Conservation (phyloP, 2,113 vertebrate genomes). For the Phaethon lepturus region DNA sequence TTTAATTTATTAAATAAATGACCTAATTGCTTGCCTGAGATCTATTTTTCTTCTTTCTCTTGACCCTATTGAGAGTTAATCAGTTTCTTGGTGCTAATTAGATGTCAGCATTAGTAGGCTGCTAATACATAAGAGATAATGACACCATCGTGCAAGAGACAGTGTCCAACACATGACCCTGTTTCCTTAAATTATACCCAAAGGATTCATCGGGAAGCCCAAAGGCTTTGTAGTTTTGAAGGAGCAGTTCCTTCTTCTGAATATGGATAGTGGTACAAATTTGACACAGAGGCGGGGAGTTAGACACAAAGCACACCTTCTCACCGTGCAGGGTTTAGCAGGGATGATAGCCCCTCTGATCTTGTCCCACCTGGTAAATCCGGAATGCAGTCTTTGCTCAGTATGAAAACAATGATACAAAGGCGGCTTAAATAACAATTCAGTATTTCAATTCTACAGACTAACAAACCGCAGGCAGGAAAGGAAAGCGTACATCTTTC, state of each 20-base stretch:
- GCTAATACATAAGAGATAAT: slow-evolving; percentile 61
- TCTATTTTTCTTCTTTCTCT: slow-evolving; percentile 63
- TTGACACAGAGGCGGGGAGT: background rate
- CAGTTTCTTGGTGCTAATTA: slow-evolving; percentile 73
- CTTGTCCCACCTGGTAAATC: background rate
- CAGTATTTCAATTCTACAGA: slow-evolving; percentile 25
- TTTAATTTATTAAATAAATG: slow-evolving; percentile 75
- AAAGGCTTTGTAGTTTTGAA: slow-evolving; percentile 9
- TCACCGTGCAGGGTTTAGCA: background rate
- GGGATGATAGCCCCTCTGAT: background rate
- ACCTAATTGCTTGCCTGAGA: slow-evolving; percentile 70
- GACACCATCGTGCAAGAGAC: slow-evolving; percentile 34
- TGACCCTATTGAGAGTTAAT: slow-evolving; percentile 73
- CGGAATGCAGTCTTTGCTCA: background rate
- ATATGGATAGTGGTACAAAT: background rate
- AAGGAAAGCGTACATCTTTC: slow-evolving; percentile 44
- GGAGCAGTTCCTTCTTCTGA: background rate
- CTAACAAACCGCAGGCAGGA: slow-evolving; percentile 56
- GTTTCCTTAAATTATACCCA: slow-evolving; percentile 61
- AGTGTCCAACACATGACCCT: slow-evolving; percentile 27
- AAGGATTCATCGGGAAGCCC: slow-evolving; percentile 6
- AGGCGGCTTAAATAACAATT: slow-evolving; percentile 49
- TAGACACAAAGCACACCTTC: background rate
- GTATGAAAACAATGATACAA: background rate
- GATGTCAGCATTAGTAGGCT: slow-evolving; percentile 64